A percentile compares a stretch with the other conserved stretches of the same genome.
phyloP scores from a whole-genome alignment of 2,113 vertebrate species.

The Sminthopsis crassicaudata region DNA sequence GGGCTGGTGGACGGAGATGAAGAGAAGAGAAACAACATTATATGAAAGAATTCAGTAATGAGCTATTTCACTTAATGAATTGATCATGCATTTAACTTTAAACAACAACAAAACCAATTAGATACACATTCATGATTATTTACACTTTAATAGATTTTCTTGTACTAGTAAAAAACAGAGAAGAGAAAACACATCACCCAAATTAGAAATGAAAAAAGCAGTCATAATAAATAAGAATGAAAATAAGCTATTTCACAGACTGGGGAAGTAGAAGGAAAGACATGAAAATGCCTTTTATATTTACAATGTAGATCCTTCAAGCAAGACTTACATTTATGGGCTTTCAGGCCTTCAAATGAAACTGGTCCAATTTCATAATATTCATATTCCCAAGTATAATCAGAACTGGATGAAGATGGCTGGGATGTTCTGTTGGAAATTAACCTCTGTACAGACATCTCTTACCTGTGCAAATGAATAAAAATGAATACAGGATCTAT shows the following conservation, averaged over 20 bases:
- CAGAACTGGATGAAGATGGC: conserved; percentile 84
- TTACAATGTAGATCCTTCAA: background rate
- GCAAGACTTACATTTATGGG: conserved; percentile 93
- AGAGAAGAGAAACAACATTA: background rate
- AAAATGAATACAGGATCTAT: background rate
- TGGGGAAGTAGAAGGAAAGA: background rate
- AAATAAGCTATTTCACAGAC: background rate
- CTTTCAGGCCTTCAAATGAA: conserved; percentile 95
- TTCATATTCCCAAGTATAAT: conserved; percentile 97
- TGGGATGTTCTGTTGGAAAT: conserved; percentile 88
- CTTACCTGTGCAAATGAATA: conserved; percentile 66
- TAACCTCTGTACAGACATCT: conserved; percentile 87
- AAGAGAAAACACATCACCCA: background rate
- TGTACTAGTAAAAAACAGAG: background rate
- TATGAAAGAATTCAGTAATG: background rate
- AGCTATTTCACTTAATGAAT: background rate
- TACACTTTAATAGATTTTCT: background rate
- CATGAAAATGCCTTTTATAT: background rate
- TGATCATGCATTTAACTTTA: background rate
- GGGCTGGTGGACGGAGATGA: background rate
- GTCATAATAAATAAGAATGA: background rate
- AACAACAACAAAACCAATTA: background rate
- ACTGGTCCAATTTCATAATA: conserved; percentile 96
- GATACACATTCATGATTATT: background rate
- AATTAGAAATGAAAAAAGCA: background rate